Evolutionary conservation across 2,888 invertebrate species (phyloP).

Genomic region (Mesorhabditis belari): DNA sequence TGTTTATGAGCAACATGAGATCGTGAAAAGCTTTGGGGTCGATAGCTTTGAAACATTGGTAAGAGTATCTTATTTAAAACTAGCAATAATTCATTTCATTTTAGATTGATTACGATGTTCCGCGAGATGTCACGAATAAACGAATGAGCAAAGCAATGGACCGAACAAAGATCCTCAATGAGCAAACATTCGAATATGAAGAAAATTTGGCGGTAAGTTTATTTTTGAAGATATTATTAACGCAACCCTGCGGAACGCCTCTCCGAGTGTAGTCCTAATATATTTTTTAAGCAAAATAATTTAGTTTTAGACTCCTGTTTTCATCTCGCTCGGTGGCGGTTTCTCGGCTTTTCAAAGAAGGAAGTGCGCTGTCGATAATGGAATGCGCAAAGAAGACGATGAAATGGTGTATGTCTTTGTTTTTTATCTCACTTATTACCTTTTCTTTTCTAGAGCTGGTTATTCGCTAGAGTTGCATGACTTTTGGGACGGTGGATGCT

Average conservation of each 20-base stretch:
- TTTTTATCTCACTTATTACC: not conserved
- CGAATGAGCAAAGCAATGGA: conserved; percentile 28
- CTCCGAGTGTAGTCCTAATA: not conserved
- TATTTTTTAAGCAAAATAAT: not conserved
- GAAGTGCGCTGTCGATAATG: conserved; percentile 27
- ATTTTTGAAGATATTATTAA: not conserved
- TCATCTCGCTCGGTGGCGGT: conserved; percentile 29
- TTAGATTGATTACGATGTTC: conserved; percentile 32
- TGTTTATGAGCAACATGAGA: conserved; percentile 2
- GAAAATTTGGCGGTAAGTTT: conserved; percentile 5
- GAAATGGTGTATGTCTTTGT: conserved; percentile 3
- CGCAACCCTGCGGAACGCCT: too few relatives aligned
- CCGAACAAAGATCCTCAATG: conserved; percentile 19
- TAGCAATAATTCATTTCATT: too few relatives aligned
- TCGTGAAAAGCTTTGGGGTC: conserved; percentile 19
- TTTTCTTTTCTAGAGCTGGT: not conserved
- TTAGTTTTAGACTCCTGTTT: conserved; percentile 10
- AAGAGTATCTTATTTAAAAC: not conserved
- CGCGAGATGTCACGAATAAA: conserved; percentile 21
- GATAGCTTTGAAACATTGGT: conserved; percentile 18
- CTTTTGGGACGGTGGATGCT: conserved; percentile 16
- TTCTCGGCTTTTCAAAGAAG: conserved; percentile 20
- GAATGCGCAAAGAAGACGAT: conserved; percentile 7
- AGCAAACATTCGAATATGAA: conserved; percentile 18
- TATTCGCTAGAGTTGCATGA: conserved; percentile 25